These are phyloP conservation scores for Syrmaticus mikado DNA, from an alignment of 2,113 vertebrate genomes.

Conservation along the genomic window DNA sequence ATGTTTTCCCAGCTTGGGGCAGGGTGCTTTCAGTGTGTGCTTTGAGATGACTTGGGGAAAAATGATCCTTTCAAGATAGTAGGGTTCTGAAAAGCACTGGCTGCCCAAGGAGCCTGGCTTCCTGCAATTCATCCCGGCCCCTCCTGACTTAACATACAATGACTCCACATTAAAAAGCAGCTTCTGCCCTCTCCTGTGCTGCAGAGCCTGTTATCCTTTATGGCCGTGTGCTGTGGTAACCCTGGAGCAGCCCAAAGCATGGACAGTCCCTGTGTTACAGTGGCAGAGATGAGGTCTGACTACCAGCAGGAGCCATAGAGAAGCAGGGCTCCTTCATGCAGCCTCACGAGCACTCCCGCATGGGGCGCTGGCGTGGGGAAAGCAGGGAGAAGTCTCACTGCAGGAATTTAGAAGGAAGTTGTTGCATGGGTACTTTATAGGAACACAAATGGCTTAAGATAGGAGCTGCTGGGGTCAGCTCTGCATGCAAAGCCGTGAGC, in stretches of 20 bases:
- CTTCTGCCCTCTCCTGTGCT: not conserved
- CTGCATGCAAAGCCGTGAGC: not conserved
- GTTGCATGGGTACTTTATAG: not conserved
- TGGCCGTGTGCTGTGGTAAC: not conserved
- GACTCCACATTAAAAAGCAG: not conserved
- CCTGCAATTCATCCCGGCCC: slow-evolving; percentile 37
- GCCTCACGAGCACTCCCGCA: not conserved
- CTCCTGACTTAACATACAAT: not conserved
- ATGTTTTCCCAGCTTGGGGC: slow-evolving; percentile 54
- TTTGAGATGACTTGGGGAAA: not conserved
- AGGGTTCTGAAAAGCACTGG: not conserved
- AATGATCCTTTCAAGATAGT: not conserved
- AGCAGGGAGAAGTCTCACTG: not conserved
- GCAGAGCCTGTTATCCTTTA: not conserved
- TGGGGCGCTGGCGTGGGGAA: not conserved
- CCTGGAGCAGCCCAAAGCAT: not conserved
- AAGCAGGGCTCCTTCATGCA: not conserved
- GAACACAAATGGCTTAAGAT: not conserved
- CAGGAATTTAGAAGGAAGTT: slow-evolving; percentile 45
- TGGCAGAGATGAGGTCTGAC: not conserved
- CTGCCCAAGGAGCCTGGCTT: slow-evolving; percentile 23
- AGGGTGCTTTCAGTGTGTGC: not conserved
- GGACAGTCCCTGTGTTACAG: not conserved
- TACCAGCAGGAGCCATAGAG: not conserved
- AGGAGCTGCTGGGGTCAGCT: slow-evolving; percentile 19